Evolutionary conservation across 2,888 invertebrate species (phyloP).

Genomic region (Aspidiotus destructor): DNA sequence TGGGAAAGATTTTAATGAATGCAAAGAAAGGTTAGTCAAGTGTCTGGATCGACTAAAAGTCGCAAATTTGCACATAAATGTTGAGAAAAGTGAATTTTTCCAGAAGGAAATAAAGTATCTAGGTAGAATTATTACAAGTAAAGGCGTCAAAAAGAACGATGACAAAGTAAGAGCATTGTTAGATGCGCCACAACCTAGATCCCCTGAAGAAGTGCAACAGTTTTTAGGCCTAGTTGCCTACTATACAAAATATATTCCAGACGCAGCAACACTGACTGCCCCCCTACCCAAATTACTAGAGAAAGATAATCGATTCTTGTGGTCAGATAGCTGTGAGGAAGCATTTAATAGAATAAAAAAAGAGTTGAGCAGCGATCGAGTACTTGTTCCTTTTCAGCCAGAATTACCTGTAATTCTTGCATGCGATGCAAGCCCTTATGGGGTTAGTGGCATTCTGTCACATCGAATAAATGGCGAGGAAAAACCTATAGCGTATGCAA

Average conservation of each 20-base stretch:
- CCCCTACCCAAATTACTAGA: conserved; percentile 31
- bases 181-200: conserved; percentile 29
- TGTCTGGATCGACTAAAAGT: conserved; percentile 31
- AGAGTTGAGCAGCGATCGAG: conserved; percentile 35
- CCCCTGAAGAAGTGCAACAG: conserved; percentile 32
- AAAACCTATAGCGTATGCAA: conserved; percentile 7
- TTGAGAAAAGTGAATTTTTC: conserved; percentile 34
- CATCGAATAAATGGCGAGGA: conserved; percentile 3
- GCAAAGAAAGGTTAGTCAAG: conserved; percentile 1
- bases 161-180: conserved; percentile 32
- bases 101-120: conserved; percentile 32
- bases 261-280: conserved; percentile 32
- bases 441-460: conserved; percentile 30
- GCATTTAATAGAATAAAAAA: conserved; percentile 36
- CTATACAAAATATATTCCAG: conserved; percentile 36
- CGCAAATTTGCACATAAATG: conserved; percentile 28
- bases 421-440: conserved; percentile 35
- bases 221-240: conserved; percentile 36
- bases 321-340: conserved; percentile 35
- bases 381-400: conserved; percentile 36
- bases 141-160: conserved; percentile 34
- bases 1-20: conserved; percentile 35
- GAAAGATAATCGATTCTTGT: conserved; percentile 34
- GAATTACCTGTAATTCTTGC: conserved; percentile 33
- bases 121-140: too few species aligned